phyloP scores from a whole-genome alignment of 2,113 vertebrate genomes.

The Cynopterus brachyotis region DNA sequence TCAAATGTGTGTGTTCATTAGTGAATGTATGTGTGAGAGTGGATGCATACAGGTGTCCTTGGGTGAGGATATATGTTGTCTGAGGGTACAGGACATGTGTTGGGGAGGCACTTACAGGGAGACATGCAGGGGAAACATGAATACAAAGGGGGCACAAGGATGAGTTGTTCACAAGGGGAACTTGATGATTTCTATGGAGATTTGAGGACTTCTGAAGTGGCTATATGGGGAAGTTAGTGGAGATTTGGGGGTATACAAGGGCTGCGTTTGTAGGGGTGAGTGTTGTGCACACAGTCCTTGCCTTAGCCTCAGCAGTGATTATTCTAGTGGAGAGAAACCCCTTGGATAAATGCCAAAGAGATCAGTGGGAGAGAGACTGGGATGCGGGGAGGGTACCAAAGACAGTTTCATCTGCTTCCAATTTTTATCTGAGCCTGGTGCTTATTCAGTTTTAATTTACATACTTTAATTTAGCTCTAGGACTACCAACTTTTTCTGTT shows the following conservation, averaged over 20 bases:
- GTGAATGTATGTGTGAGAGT: fast-evolving
- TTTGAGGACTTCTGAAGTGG: no score
- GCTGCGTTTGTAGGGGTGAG: fast-evolving
- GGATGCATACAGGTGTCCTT: not conserved
- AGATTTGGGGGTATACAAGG: no score
- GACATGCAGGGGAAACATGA: fast-evolving
- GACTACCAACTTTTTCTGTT: not conserved
- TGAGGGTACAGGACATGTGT: not conserved
- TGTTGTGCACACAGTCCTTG: no score
- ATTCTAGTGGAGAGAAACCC: not conserved
- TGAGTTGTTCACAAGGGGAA: fast-evolving
- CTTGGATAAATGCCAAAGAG: not conserved
- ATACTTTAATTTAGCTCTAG: not conserved
- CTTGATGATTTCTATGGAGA: not conserved
- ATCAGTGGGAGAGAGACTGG: not conserved
- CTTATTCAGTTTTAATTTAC: fast-evolving
- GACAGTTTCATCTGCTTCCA: not conserved
- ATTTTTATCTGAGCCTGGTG: not conserved
- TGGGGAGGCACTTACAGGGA: not conserved
- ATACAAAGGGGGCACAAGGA: no score
- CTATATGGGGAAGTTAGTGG: not conserved
- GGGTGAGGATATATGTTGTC: not conserved
- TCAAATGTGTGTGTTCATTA: not conserved
- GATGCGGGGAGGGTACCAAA: not conserved
- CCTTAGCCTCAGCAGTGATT: not conserved